Base-by-base conservation (phyloP, 2,797 vertebrate genomes). In the Carapus acus region DNA sequence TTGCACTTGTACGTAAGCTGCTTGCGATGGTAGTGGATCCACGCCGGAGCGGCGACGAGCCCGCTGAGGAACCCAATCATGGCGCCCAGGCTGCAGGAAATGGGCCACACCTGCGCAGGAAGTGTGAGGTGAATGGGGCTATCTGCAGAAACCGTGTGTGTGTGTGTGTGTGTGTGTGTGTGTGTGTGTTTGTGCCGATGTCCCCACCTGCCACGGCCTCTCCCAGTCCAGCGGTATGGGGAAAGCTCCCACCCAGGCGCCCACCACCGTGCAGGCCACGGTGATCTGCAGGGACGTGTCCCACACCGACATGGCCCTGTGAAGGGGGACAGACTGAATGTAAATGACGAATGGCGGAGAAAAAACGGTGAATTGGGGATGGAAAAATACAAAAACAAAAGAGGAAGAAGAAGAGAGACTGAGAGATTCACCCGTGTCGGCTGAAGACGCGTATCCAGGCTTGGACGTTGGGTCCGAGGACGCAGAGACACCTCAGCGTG, bases 21-120 rank as follows among this genome's bases (percentile, higher is more conserved):
- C 80, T 98, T 96, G 76, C 92, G 89, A 69, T 97, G 91, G 85
- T 92, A 94, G 76, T 94, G 91, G 87, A 98, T 96, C 94, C 94
- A 98, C 31, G 88, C 72, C 3, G 95, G 94, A 62, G 93, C 92
- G 43, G 88, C 85, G 31, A 93, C 73, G 34, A 97, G 91, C 60
- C 94, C 93, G 5, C 88, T 88, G 77, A 90, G 48, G 34, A 92
- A 96, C 58, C 95, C 94, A 65, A 91, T 88, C 51, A 88, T 92
- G 21, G 91, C 89, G 51, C 94, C 94, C 0, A 98, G 88, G 15
- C 94, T 94, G 84, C 96, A 98, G 74, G 94, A 95, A 58, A 97
- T 87, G 49, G 96, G 94, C 96, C 94, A 98, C 27, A 92, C 92
- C 96, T 98, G n/a, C n/a, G n/a, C n/a, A n/a, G n/a, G n/a, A n/a